Evolutionary conservation across 1,140 invertebrate genomes (phyloP).

Genomic region (Drosophila elegans): DNA sequence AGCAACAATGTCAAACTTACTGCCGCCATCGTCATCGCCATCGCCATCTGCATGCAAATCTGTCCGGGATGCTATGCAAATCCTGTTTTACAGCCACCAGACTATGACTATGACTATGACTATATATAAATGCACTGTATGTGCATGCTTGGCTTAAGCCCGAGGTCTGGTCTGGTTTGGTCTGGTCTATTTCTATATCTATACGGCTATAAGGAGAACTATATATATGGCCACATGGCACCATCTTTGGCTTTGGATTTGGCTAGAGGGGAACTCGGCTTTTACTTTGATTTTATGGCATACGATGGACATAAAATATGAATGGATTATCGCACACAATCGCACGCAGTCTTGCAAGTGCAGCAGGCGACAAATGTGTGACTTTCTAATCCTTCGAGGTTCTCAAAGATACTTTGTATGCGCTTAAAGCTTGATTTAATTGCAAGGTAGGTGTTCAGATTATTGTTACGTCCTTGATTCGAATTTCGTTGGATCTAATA

Average conservation of each 20-base stretch:
- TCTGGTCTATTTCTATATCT: slow-evolving; percentile 3
- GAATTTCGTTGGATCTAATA: no score
- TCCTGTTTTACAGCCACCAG: slow-evolving; percentile 59
- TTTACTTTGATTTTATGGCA: slow-evolving; percentile 73
- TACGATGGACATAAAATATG: slow-evolving; percentile 66
- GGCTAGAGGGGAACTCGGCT: slow-evolving; percentile 20
- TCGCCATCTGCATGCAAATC: slow-evolving; percentile 63
- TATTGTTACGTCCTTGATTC: no score
- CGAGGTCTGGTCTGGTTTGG: slow-evolving; percentile 9
- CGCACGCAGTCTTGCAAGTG: slow-evolving; percentile 6
- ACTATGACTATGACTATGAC: slow-evolving; percentile 13
- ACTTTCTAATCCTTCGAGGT: slow-evolving; percentile 13
- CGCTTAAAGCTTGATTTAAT: slow-evolving; percentile 1
- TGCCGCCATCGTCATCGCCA: slow-evolving; percentile 9
- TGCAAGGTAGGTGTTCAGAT: not conserved
- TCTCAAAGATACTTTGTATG: slow-evolving; percentile 5
- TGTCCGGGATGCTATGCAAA: slow-evolving; percentile 67
- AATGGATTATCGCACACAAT: slow-evolving; percentile 58
- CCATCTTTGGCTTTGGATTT: slow-evolving; percentile 4
- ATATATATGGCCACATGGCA: slow-evolving; percentile 10
- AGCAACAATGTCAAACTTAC: slow-evolving; percentile 74
- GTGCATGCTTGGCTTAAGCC: slow-evolving; percentile 35
- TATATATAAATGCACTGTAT: slow-evolving; percentile 18
- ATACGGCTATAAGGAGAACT: not conserved
- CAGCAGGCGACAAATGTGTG: slow-evolving; percentile 44